A percentile compares a stretch with the other conserved stretches of the same genome.
Conservation (phyloP, 1,140 invertebrate genomes). For the Meloidogyne hapla region DNA sequence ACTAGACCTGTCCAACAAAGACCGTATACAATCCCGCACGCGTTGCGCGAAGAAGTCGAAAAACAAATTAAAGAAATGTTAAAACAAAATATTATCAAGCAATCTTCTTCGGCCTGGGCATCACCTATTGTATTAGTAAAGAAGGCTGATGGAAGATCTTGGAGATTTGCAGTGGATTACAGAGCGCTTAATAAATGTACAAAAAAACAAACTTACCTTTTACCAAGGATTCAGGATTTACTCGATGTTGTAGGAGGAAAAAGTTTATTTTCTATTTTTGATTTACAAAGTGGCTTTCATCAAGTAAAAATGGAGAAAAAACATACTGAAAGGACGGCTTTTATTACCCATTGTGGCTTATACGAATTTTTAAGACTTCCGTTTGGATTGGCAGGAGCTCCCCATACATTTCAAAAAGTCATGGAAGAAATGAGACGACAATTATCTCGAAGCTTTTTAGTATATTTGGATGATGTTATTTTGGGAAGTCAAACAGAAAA, state of each 20-base stretch:
- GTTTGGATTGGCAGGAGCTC: slow-evolving; percentile 24
- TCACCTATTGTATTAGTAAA: slow-evolving; percentile 33
- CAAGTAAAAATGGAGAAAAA: slow-evolving; percentile 12
- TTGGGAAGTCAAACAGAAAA: slow-evolving; percentile 18
- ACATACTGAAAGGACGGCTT: slow-evolving; percentile 30
- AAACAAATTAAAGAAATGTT: slow-evolving; percentile 41
- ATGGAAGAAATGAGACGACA: slow-evolving; percentile 30
- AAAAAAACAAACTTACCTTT: slow-evolving; percentile 22
- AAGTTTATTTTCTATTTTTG: slow-evolving; percentile 13
- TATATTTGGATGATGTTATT: slow-evolving; percentile 38
- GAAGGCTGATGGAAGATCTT: slow-evolving; percentile 33
- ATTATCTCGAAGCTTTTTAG: slow-evolving; percentile 25
- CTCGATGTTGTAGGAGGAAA: slow-evolving; percentile 20
- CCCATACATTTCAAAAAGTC: slow-evolving; percentile 18
- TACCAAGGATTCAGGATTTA: slow-evolving; percentile 20
- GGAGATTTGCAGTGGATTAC: slow-evolving; percentile 38
- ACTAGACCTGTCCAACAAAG: background rate
- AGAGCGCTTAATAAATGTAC: slow-evolving; percentile 19
- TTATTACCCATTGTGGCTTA: slow-evolving; percentile 2
- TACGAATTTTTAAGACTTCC: slow-evolving; percentile 25
- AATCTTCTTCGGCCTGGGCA: slow-evolving; percentile 23
- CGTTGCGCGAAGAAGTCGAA: slow-evolving; percentile 31
- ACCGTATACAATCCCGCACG: slow-evolving; percentile 20
- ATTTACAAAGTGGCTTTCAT: slow-evolving; percentile 25
- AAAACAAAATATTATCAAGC: slow-evolving; percentile 31